Evolutionary conservation across 1,140 invertebrate genomes (phyloP), one percentile per base, ranked within the genome.

Genomic region (Drosophila setifemur): DNA sequence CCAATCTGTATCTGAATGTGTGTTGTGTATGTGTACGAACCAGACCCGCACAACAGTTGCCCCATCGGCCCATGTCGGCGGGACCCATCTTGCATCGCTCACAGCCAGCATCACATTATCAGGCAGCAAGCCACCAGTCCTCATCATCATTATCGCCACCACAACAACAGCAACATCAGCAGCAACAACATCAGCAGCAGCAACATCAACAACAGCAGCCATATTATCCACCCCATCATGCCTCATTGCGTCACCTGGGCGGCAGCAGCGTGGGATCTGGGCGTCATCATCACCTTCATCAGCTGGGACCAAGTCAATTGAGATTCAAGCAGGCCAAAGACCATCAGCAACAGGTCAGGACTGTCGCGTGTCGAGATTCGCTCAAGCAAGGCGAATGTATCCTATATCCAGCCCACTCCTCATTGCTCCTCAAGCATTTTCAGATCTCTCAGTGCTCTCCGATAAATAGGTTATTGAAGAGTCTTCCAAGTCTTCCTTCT

Each of bases 41-140:
- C 73, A 90, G 89, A 79, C 89, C 89, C 50, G 76, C 82, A 64
- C 67, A 78, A 43, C 89, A 88, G 68, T 74, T 90, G 67, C 89
- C 89, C 21, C 83, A 90, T 85, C 87, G 89, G 35, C 89, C 89
- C 58, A 83, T 90, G 77, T 90, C 89, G 63, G 89, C 89, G 58
- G 89, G 89, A 83, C 89, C 89, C 69, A 77, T 90, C 61, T 57
- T 90, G 55, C 89, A 90, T 89, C 89, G 88, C 44, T 71, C 82
- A 81, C 83, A 83, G 39, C 53, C 69, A 77, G 73, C 73, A 83
- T 83, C 77, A 54, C 79, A 83, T 85, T 86, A 83, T 79, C 79
- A 83, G 60, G 44, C 71, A 85, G 54, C 44, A 12, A 71, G 52
- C 31, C 71, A 75, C 57, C 71, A 66, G 71, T 47, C 71, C 39